Evolutionary conservation across 92 coral and sea anemone species (phyloP).

Genomic region (Muricea muricata): DNA sequence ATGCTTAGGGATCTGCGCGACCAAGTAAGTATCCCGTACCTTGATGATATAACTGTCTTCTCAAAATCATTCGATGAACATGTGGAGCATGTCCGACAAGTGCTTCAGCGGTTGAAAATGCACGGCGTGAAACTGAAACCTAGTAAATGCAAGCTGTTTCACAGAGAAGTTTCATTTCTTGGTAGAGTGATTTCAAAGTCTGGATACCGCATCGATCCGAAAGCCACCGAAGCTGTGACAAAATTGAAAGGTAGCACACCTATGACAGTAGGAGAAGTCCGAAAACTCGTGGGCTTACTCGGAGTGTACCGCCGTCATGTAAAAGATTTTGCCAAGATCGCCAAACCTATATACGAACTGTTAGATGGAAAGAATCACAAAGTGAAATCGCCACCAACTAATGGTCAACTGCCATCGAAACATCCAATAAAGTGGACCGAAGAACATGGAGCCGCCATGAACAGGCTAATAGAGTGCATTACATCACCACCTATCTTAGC

Average conservation of each 20-base stretch:
- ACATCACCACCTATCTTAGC: constrained; percentile 34
- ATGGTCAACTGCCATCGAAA: constrained; percentile 32
- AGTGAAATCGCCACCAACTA: background rate
- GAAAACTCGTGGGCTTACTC: too few species aligned
- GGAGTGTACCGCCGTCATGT: too few species aligned
- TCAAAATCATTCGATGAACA: background rate
- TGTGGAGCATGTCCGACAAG: background rate
- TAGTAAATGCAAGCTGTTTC: too few species aligned
- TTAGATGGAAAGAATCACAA: too few species aligned
- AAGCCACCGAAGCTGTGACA: too few species aligned
- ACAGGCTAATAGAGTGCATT: constrained; percentile 8
- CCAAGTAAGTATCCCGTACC: background rate
- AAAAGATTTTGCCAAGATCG: too few species aligned
- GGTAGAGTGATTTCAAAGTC: too few species aligned
- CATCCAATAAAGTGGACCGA: constrained; percentile 8
- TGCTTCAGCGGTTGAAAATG: background rate
- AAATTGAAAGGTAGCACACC: too few species aligned
- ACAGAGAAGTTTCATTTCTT: too few species aligned
- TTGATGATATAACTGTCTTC: background rate
- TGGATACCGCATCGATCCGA: too few species aligned
- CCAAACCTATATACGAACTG: too few species aligned
- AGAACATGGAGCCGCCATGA: constrained; percentile 5
- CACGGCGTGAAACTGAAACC: background rate
- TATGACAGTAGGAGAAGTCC: too few species aligned
- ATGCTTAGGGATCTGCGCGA: constrained; percentile 10